Evolutionary conservation across 1,140 invertebrate species (phyloP).

Genomic region (Delia radicum): DNA sequence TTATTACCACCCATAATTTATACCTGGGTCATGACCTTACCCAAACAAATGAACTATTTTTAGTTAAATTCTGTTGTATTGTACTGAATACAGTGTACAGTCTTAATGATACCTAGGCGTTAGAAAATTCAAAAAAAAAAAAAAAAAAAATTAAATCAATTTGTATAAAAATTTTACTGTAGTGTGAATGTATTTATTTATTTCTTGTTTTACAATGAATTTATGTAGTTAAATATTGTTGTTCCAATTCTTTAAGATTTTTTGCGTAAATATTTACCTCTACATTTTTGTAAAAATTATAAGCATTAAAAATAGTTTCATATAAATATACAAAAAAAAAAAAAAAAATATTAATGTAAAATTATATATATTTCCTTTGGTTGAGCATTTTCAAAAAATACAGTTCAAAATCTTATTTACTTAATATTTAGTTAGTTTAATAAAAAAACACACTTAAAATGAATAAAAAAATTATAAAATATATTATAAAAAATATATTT

Average conservation of each 20-base stretch:
- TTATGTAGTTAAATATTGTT: background rate
- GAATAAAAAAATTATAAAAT: background rate
- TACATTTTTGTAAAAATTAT: too few relatives aligned
- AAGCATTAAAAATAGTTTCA: background rate
- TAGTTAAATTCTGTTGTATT: too few relatives aligned
- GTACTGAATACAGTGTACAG: background rate
- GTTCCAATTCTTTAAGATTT: background rate
- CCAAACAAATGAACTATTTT: too few relatives aligned
- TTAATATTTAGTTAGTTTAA: background rate
- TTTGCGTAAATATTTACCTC: background rate
- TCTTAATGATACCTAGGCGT: background rate
- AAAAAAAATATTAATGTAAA: background rate
- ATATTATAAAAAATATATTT: background rate
- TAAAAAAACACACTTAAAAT: background rate
- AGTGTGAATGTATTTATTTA: background rate
- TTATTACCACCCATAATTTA: too few relatives aligned
- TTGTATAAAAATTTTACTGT: background rate
- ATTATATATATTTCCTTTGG: background rate
- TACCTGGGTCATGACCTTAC: too few relatives aligned
- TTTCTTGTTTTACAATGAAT: background rate
- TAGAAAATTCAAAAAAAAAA: background rate
- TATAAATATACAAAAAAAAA: background rate
- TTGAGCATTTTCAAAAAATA: background rate
- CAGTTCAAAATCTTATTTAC: background rate
- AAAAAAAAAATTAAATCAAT: background rate